Conservation (phyloP, 2,888 invertebrate species). For the Molorchus minor region DNA sequence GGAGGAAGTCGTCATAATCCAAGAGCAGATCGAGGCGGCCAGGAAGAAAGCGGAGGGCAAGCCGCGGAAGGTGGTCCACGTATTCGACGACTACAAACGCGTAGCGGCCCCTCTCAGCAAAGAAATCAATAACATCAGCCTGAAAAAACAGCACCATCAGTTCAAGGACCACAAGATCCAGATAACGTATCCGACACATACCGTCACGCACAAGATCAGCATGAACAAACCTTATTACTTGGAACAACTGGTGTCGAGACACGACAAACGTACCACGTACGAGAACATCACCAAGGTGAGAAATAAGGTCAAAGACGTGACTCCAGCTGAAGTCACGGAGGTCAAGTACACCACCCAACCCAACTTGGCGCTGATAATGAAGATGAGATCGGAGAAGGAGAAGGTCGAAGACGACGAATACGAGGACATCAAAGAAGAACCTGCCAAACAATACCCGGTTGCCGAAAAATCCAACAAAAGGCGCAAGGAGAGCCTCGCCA, state of each 20-base stretch:
- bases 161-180: constrained; percentile 18
- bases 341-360: background rate
- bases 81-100: background rate
- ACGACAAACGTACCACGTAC: background rate
- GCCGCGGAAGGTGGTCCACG: background rate
- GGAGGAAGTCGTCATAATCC: background rate
- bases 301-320: background rate
- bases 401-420: background rate
- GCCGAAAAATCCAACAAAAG: constrained; percentile 27
- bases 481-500: constrained; percentile 36
- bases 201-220: constrained; percentile 29
- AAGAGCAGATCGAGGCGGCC: background rate
- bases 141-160: background rate
- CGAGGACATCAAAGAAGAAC: background rate
- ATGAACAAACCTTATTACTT: constrained; percentile 26
- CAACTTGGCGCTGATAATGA: constrained; percentile 2
- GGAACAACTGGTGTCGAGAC: constrained; percentile 6
- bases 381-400: background rate
- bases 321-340: background rate
- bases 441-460: constrained; percentile 28
- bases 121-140: background rate
- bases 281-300: constrained; percentile 1
- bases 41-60: background rate
- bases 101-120: background rate
- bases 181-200: constrained; percentile 35